Evolutionary conservation across 2,888 invertebrate species (phyloP).

Genomic region (Drosophila aldrichi): DNA sequence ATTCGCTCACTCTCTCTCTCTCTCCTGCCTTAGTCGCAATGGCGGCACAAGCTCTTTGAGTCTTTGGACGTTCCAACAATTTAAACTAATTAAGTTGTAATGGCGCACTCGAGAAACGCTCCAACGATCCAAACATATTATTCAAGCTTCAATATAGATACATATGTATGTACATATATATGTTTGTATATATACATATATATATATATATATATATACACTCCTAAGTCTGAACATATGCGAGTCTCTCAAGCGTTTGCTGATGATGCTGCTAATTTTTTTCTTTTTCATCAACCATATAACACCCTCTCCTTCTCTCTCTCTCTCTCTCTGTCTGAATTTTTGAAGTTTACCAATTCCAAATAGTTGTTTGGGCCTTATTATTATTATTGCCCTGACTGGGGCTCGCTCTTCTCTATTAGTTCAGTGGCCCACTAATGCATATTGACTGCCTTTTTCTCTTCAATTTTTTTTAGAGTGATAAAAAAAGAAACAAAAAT

Average conservation of each 20-base stretch:
- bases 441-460: conserved; percentile 63
- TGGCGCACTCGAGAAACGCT: conserved; percentile 73
- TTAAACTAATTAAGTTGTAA: conserved; percentile 81
- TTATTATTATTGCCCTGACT: conserved; percentile 33
- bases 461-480: conserved; percentile 29
- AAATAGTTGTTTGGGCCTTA: conserved; percentile 38
- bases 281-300: conserved; percentile 34
- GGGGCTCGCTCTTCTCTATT: conserved; percentile 66
- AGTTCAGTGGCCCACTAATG: conserved; percentile 82
- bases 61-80: conserved; percentile 69
- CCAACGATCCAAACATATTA: conserved; percentile 52
- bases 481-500: conserved; percentile 9
- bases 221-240: conserved; percentile 34
- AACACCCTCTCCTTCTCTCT: conserved; percentile 3
- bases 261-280: conserved; percentile 80
- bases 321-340: conserved; percentile 9
- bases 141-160: conserved; percentile 53
- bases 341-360: conserved; percentile 67
- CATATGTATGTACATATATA: too few relatives aligned
- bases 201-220: conserved; percentile 20
- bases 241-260: conserved; percentile 34
- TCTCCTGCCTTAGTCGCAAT: conserved; percentile 26
- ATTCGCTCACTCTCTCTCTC: not conserved
- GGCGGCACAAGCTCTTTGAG: conserved; percentile 61
- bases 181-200: not conserved